These are phyloP conservation scores for Malaclemys terrapin DNA, from an alignment of 2,113 vertebrate genomes.

Conservation along the genomic window DNA sequence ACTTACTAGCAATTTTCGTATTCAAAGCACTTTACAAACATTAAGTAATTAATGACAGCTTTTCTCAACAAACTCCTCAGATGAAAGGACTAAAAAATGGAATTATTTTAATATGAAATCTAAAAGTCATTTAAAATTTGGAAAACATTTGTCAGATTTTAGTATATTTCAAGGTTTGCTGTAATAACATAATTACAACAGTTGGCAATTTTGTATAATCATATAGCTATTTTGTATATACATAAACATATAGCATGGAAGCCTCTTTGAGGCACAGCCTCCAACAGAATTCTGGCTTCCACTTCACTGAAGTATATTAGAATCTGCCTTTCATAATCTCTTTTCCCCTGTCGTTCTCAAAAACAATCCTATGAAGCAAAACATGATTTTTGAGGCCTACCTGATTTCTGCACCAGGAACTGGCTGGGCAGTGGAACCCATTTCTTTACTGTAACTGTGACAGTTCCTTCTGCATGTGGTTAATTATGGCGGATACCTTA, in stretches of 20 bases:
- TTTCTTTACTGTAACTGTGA: not conserved
- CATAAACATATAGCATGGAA: constrained; percentile 27
- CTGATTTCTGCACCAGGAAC: constrained; percentile 4
- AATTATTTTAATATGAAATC: not conserved
- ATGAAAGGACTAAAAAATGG: not conserved
- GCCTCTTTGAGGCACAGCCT: constrained; percentile 45
- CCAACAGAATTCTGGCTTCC: constrained; percentile 64
- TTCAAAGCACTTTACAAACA: not conserved
- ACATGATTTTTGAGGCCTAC: constrained; percentile 14
- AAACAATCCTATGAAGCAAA: constrained; percentile 61
- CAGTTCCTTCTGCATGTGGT: not conserved
- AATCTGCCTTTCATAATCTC: constrained; percentile 10
- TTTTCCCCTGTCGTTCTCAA: constrained; percentile 56
- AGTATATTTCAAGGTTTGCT: not conserved
- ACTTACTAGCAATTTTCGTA: not conserved
- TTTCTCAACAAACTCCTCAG: not conserved
- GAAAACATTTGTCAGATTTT: not conserved
- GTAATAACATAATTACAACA: constrained; percentile 24
- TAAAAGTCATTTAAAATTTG: not conserved
- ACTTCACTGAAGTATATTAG: constrained; percentile 50
- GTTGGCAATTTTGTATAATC: constrained; percentile 50
- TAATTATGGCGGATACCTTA: constrained; percentile 2
- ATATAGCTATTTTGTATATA: constrained; percentile 29
- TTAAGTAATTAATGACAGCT: not conserved
- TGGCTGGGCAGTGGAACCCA: not conserved